Evolutionary conservation across 2,888 invertebrate species (phyloP).

Genomic region (Rhorus exstirpatorius): DNA sequence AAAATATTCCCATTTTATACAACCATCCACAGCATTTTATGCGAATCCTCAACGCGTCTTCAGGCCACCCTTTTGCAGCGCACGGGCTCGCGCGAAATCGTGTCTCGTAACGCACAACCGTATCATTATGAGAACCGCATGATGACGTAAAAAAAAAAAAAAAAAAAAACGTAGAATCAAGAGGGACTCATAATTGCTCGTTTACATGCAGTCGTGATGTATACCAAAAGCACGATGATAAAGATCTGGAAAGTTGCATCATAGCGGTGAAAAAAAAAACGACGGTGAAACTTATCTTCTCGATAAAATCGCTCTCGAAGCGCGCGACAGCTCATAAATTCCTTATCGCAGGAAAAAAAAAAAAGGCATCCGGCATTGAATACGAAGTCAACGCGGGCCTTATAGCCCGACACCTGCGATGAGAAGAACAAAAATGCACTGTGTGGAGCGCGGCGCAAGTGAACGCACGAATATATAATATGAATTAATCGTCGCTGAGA

Average conservation of each 20-base stretch:
- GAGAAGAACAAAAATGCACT: slow-evolving; percentile 28
- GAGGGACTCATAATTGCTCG: slow-evolving; percentile 23
- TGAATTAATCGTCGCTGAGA: not conserved
- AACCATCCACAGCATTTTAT: no score
- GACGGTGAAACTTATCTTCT: slow-evolving; percentile 59
- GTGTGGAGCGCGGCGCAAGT: not conserved
- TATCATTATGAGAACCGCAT: slow-evolving; percentile 37
- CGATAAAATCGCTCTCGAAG: slow-evolving; percentile 46
- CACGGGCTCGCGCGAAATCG: slow-evolving; percentile 4
- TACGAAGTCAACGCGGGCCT: slow-evolving; percentile 23
- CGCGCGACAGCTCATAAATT: slow-evolving; percentile 26
- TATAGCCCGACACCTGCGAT: slow-evolving; percentile 26
- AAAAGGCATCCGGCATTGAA: slow-evolving; percentile 19
- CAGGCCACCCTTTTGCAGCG: slow-evolving; percentile 9
- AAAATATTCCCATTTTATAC: no score
- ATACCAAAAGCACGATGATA: slow-evolving; percentile 41
- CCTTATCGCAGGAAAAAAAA: slow-evolving; percentile 10
- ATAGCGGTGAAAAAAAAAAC: slow-evolving; percentile 20
- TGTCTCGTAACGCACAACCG: slow-evolving; percentile 39
- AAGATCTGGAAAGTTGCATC: slow-evolving; percentile 38
- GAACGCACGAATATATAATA: not conserved
- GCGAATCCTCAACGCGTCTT: slow-evolving; percentile 20
- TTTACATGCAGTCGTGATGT: slow-evolving; percentile 41
- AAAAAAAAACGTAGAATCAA: not conserved
- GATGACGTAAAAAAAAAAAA: slow-evolving; percentile 16